Percentiles rank a stretch among this genome's conserved stretches.
These are phyloP conservation scores for Epinephelus lanceolatus DNA, from an alignment of 2,113 vertebrate genomes.

Conservation along the genomic window DNA sequence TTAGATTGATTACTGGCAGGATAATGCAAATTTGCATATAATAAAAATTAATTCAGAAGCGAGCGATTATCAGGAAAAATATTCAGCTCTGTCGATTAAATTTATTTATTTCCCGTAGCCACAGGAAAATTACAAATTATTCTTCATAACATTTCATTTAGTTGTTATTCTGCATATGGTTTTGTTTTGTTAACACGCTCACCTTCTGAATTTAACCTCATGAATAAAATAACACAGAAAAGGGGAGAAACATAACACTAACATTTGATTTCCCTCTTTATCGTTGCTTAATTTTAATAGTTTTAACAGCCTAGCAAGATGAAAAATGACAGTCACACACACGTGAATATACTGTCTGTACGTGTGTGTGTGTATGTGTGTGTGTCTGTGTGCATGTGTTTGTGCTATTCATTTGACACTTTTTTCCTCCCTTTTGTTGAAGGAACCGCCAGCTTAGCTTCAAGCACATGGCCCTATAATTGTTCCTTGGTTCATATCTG, in stretches of 20 bases:
- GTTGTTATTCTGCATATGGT: constrained; percentile 46
- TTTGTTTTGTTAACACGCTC: constrained; percentile 53
- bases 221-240: constrained; percentile 55
- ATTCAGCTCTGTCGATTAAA: constrained; percentile 42
- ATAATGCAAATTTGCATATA: constrained; percentile 60
- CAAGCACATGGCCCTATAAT: constrained; percentile 66
- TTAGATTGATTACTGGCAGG: constrained; percentile 58
- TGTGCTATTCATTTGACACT: constrained; percentile 33
- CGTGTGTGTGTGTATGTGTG: neutral
- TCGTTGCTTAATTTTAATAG: constrained; percentile 22
- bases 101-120: constrained; percentile 46
- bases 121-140: constrained; percentile 58
- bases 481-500: constrained; percentile 69
- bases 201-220: constrained; percentile 55
- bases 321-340: neutral
- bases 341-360: neutral
- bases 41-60: constrained; percentile 54
- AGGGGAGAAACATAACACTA: neutral
- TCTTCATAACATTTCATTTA: constrained; percentile 56
- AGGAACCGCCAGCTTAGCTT: constrained; percentile 51
- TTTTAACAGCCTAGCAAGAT: neutral
- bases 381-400: neutral
- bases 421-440: constrained; percentile 27
- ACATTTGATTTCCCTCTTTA: constrained; percentile 33
- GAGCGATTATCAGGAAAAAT: constrained; percentile 51